phyloP scores from a whole-genome alignment of 2,113 vertebrate species.

The Anser brachyrhynchus region DNA sequence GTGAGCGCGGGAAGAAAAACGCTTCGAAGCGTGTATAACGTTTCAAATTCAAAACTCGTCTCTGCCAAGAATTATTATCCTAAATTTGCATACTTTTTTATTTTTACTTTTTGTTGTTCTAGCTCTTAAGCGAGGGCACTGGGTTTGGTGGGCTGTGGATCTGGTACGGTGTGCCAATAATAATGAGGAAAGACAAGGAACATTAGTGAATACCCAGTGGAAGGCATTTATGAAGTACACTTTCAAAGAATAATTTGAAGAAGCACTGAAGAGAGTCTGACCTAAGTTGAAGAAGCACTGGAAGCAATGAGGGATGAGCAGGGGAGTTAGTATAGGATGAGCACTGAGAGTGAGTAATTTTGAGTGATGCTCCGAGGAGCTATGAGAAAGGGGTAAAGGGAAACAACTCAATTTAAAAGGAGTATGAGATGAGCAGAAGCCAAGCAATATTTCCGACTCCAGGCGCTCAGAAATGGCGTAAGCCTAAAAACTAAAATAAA shows the following conservation, averaged over 20 bases:
- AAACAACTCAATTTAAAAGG: not conserved
- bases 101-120: not conserved
- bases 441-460: not conserved
- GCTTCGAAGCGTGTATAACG: accelerated
- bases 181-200: not conserved
- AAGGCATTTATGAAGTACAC: not conserved
- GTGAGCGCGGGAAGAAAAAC: not conserved
- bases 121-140: not conserved
- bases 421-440: not conserved
- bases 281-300: not conserved
- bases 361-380: not conserved
- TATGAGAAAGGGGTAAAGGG: not conserved
- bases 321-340: no score
- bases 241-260: not conserved
- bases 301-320: no score
- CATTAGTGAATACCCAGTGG: no score
- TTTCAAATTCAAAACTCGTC: accelerated
- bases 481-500: not conserved
- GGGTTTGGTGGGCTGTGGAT: accelerated
- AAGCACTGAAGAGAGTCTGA: not conserved
- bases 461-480: not conserved
- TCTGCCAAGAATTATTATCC: accelerated
- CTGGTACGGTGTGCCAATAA: accelerated
- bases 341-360: accelerated
- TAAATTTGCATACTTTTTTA: accelerated